These are phyloP conservation scores for Plagodis dolabraria DNA, from an alignment of 2,888 invertebrate species.

Conservation along the genomic window DNA sequence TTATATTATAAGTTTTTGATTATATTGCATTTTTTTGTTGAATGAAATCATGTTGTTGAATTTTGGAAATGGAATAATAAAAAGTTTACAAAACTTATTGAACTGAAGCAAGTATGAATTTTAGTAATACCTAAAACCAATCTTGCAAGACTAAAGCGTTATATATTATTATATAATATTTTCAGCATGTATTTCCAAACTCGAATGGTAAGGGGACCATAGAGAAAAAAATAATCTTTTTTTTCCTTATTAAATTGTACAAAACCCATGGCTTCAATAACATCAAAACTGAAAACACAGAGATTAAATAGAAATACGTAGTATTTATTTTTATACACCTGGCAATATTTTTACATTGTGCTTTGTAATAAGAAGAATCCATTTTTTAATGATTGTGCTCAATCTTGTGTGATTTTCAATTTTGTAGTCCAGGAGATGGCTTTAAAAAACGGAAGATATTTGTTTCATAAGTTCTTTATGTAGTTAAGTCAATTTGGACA, in stretches of 20 bases:
- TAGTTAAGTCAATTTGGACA: no score
- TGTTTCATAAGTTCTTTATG: no score
- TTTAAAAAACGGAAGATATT: no score
- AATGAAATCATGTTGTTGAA: conserved; percentile 63
- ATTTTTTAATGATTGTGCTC: no score
- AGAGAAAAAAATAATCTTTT: conserved; percentile 17
- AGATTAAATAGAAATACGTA: neutral
- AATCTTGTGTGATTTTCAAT: no score
- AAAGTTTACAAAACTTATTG: neutral
- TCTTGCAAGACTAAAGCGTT: neutral
- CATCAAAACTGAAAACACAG: neutral
- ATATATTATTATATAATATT: neutral
- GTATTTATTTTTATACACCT: no score
- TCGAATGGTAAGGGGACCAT: conserved; percentile 34
- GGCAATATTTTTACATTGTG: no score
- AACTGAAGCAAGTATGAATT: conserved; percentile 15
- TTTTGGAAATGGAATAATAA: conserved; percentile 30
- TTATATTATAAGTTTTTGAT: conserved; percentile 54
- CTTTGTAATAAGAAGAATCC: no score
- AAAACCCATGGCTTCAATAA: conserved; percentile 26
- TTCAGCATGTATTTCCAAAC: conserved; percentile 17
- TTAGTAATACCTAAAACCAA: no score
- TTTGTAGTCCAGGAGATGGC: no score
- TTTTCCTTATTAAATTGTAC: conserved; percentile 19
- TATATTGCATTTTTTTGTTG: conserved; percentile 62